Conservation (phyloP, 2,113 vertebrate genomes). For the Hymenochirus boettgeri region DNA sequence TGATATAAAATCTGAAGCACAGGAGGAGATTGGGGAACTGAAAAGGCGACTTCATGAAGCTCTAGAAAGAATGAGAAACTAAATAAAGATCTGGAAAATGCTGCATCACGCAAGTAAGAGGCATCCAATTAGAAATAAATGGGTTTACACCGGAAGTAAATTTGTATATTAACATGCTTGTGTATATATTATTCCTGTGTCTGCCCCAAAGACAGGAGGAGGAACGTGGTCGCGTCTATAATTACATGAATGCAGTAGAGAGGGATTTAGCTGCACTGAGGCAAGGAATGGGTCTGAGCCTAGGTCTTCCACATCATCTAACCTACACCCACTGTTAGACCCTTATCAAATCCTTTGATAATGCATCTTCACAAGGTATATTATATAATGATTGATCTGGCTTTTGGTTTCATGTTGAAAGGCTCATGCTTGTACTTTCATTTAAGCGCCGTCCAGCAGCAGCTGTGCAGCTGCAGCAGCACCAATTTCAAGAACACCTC, state of each 20-base stretch:
- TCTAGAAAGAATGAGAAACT: conserved; percentile 91
- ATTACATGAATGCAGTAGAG: conserved; percentile 96
- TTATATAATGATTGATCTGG: too few species aligned
- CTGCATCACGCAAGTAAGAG: conserved; percentile 89
- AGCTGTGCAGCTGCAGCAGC: conserved; percentile 62
- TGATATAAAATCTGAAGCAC: conserved; percentile 93
- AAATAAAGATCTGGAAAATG: conserved; percentile 85
- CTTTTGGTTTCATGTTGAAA: conserved; percentile 1
- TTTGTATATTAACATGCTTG: conserved; percentile 9
- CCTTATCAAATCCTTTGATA: conserved; percentile 95
- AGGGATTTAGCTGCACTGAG: conserved; percentile 86
- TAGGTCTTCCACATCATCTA: conserved; percentile 87
- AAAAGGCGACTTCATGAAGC: conserved; percentile 83
- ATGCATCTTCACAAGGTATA: conserved; percentile 85
- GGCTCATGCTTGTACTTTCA: not conserved
- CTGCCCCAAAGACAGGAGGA: conserved; percentile 88
- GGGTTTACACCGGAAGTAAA: not conserved
- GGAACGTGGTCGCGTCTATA: conserved; percentile 90
- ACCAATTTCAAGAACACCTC: conserved; percentile 82
- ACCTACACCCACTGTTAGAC: conserved; percentile 91
- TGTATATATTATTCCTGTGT: conserved; percentile 17
- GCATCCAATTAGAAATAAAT: not conserved
- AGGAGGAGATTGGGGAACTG: conserved; percentile 92
- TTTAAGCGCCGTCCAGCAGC: conserved; percentile 22
- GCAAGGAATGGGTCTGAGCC: conserved; percentile 89